Percentiles rank a stretch among this genome's conserved stretches.
Conservation (phyloP, 2,113 vertebrate species). For the Indri indri region DNA sequence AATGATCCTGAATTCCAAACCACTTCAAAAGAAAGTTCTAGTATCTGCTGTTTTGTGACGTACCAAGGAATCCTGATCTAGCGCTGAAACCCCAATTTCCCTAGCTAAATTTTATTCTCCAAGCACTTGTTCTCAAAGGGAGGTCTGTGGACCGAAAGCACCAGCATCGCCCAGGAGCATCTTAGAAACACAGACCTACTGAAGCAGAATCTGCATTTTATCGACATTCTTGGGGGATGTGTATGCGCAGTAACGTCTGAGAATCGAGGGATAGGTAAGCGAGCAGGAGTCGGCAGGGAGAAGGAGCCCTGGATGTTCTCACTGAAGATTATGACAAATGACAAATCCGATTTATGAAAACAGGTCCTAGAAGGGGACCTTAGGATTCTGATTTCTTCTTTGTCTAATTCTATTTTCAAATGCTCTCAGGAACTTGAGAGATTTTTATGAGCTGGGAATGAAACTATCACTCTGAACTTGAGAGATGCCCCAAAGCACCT, state of each 20-base stretch:
- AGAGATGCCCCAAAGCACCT: neutral
- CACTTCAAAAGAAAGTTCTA: neutral
- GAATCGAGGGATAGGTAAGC: neutral
- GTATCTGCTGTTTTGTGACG: neutral
- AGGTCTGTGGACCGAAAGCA: neutral
- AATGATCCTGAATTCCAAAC: neutral
- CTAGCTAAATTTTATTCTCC: neutral
- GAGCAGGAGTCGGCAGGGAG: neutral
- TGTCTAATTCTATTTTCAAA: neutral
- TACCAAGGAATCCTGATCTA: neutral
- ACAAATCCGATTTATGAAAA: neutral
- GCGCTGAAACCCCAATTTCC: neutral
- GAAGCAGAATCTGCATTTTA: neutral
- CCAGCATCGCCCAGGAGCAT: neutral
- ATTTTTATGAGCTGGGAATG: conserved; percentile 23
- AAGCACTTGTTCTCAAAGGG: neutral
- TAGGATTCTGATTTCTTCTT: neutral
- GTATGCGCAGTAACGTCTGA: neutral
- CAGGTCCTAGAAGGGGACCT: neutral
- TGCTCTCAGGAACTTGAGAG: conserved; percentile 15
- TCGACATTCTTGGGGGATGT: neutral
- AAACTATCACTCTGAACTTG: conserved; percentile 16
- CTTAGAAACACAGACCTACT: neutral
- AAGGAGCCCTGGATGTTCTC: neutral
- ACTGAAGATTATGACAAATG: neutral